phyloP scores from a whole-genome alignment of 1,140 invertebrate species.

The Drosophila murphyi region DNA sequence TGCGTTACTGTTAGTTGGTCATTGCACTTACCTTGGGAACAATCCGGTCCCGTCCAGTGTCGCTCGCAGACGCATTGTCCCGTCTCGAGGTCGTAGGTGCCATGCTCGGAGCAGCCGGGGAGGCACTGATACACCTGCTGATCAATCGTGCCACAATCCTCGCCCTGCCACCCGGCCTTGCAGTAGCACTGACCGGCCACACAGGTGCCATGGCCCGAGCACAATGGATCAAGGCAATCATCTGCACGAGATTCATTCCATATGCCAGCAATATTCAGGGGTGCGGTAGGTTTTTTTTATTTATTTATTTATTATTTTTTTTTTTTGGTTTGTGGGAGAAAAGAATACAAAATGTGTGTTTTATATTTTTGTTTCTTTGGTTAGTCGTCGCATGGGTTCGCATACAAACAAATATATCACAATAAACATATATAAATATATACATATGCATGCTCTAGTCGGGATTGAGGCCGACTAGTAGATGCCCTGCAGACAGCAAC shows the following conservation, averaged over 20 bases:
- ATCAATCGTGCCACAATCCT: conserved; percentile 93
- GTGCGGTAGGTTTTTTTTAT: neutral
- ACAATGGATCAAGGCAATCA: conserved; percentile 94
- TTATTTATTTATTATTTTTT: too few species aligned
- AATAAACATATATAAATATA: conserved; percentile 6
- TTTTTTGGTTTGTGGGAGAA: neutral
- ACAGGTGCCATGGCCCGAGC: conserved; percentile 96
- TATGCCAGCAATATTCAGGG: conserved; percentile 3
- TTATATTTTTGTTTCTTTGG: conserved; percentile 4
- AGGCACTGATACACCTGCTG: conserved; percentile 94
- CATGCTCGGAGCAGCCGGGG: conserved; percentile 95
- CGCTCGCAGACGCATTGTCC: conserved; percentile 95
- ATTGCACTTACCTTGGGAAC: conserved; percentile 91
- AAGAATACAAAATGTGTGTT: conserved; percentile 29
- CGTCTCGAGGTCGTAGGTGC: conserved; percentile 94
- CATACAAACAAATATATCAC: conserved; percentile 3
- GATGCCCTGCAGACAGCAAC: neutral
- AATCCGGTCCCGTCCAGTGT: conserved; percentile 95
- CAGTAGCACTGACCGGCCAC: conserved; percentile 97
- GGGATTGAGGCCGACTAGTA: neutral
- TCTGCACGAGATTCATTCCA: conserved; percentile 80
- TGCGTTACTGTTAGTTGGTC: neutral
- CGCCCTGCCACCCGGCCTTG: conserved; percentile 97
- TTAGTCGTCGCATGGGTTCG: conserved; percentile 22
- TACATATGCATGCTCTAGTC: neutral